These are phyloP conservation scores for Lophius piscatorius DNA, from an alignment of 2,113 vertebrate genomes.

Conservation along the genomic window DNA sequence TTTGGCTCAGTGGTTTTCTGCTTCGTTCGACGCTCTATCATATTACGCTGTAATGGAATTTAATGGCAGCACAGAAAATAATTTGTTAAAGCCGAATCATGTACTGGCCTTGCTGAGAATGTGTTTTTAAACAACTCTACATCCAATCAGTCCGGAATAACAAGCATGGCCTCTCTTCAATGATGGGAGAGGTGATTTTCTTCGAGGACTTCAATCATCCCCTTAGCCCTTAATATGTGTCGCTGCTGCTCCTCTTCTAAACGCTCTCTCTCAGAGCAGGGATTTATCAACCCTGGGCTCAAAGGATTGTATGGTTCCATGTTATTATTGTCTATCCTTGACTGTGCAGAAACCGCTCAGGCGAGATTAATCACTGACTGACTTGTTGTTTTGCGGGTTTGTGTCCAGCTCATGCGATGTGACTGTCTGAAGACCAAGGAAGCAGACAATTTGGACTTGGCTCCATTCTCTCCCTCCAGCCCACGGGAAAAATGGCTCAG, in stretches of 20 bases:
- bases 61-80: conserved; percentile 3
- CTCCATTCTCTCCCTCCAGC: conserved; percentile 85
- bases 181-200: conserved; percentile 12
- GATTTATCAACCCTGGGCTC: conserved; percentile 12
- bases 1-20: conserved; percentile 20
- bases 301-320: not conserved
- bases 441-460: conserved; percentile 79
- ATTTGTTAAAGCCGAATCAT: not conserved
- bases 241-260: conserved; percentile 15
- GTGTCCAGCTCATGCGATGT: conserved; percentile 89
- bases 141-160: conserved; percentile 8
- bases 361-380: not conserved
- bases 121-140: not conserved
- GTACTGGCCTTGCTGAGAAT: not conserved
- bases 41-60: conserved; percentile 11
- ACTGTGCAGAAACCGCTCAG: not conserved
- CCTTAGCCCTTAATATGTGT: conserved; percentile 12
- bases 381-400: not conserved
- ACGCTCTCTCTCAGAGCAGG: conserved; percentile 9
- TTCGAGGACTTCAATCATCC: conserved; percentile 9
- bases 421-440: conserved; percentile 88
- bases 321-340: not conserved
- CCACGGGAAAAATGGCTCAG: conserved; percentile 95
- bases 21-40: not conserved
- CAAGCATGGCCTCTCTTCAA: conserved; percentile 6